Percentiles rank a stretch among this genome's conserved stretches.
Evolutionary conservation across 2,888 invertebrate genomes (phyloP).

Genomic region (Euspilapteryx auroguttella): DNA sequence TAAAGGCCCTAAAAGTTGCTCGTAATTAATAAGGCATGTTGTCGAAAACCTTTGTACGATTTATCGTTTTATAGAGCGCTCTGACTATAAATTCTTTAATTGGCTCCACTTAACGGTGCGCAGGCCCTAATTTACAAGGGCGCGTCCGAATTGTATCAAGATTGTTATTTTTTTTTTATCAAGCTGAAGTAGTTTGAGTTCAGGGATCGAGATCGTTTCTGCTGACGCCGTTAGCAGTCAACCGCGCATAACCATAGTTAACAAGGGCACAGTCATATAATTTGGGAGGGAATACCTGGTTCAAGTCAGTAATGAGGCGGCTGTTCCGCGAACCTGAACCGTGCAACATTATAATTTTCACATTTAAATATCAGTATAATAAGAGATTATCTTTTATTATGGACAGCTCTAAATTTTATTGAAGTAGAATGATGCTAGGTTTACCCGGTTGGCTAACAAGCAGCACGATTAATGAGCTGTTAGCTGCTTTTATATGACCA

Average conservation of each 20-base stretch:
- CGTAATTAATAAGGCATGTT: conserved; percentile 43
- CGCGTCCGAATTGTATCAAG: conserved; percentile 32
- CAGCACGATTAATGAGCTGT: conserved; percentile 15
- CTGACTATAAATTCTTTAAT: conserved; percentile 53
- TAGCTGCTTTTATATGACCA: conserved; percentile 23
- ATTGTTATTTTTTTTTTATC: conserved; percentile 34
- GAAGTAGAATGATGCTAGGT: conserved; percentile 13
- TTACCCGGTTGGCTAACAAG: conserved; percentile 15
- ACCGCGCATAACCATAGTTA: conserved; percentile 13
- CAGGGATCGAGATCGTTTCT: conserved; percentile 9
- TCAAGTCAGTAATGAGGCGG: conserved; percentile 27
- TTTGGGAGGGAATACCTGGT: conserved; percentile 23
- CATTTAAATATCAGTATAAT: conserved; percentile 36
- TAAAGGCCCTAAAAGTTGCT: conserved; percentile 20
- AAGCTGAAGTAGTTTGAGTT: conserved; percentile 8
- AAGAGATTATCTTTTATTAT: conserved; percentile 18
- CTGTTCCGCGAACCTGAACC: conserved; percentile 18
- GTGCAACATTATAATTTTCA: conserved; percentile 41
- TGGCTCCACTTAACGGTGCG: conserved; percentile 44
- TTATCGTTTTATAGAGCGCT: conserved; percentile 55
- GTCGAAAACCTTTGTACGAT: conserved; percentile 43
- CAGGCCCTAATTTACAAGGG: conserved; percentile 50
- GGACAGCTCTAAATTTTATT: conserved; percentile 30
- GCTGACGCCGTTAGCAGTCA: conserved; percentile 11
- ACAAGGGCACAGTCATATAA: conserved; percentile 37